phyloP scores from a whole-genome alignment of 2,113 vertebrate genomes.

The Pristiophorus japonicus region DNA sequence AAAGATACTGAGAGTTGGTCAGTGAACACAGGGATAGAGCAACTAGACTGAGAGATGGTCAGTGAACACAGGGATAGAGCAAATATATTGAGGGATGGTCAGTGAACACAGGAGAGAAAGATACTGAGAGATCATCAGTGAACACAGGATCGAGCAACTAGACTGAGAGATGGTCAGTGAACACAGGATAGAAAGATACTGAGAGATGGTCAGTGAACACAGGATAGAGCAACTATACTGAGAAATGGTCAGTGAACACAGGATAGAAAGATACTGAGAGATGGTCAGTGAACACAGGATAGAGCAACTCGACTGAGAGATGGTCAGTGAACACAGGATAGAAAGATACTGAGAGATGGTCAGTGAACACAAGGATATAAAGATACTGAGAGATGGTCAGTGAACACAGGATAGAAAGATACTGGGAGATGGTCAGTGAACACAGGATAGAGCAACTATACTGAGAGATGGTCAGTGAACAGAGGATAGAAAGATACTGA shows the following conservation, averaged over 20 bases:
- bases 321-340: no score
- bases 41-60: background rate
- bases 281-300: no score
- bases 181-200: background rate
- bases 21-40: background rate
- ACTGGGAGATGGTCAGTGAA: no score
- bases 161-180: background rate
- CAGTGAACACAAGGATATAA: no score
- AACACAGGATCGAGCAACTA: background rate
- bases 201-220: background rate
- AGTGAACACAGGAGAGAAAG: background rate
- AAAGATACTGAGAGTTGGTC: no score
- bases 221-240: background rate
- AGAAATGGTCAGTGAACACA: background rate
- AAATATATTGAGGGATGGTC: background rate
- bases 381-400: no score
- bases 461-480: no score
- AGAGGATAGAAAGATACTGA: no score
- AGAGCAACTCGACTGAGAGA: no score
- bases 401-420: no score
- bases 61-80: background rate
- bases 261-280: background rate
- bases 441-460: no score
- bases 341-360: no score
- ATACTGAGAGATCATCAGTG: background rate